Conservation (phyloP, 2,797 vertebrate species). For the Syndactyla subalaris region DNA sequence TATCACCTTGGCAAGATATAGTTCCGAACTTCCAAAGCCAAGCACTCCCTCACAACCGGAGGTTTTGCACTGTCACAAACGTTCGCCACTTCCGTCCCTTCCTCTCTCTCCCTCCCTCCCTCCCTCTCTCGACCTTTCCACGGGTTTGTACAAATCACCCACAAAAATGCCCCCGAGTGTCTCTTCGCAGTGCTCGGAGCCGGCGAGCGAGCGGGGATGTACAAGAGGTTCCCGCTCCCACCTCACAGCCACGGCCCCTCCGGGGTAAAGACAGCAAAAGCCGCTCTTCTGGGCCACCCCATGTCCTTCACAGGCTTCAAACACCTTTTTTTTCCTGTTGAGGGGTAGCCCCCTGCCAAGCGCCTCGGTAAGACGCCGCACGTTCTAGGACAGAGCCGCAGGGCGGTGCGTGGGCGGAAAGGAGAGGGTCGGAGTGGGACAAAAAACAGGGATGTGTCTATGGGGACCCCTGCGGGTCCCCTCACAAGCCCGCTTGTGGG, state of each 20-base stretch:
- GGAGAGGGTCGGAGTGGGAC: not conserved
- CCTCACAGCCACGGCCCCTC: not conserved
- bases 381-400: not conserved
- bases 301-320: not conserved
- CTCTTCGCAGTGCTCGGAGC: not conserved
- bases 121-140: not conserved
- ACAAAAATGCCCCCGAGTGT: not conserved
- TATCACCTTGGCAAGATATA: slow-evolving; percentile 56
- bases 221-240: not conserved
- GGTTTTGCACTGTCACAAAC: not conserved
- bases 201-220: not conserved
- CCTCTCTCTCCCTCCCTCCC: not conserved
- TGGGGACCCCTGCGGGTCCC: not conserved
- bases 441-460: not conserved
- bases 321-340: not conserved
- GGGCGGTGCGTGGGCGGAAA: not conserved
- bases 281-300: not conserved
- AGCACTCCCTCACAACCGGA: not conserved
- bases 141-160: not conserved
- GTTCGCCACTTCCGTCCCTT: not conserved
- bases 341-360: not conserved
- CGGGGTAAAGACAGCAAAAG: not conserved
- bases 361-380: not conserved
- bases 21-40: slow-evolving; percentile 25
- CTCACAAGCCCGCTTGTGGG: not conserved